phyloP scores from a whole-genome alignment of 2,888 invertebrate species.

The Plusia festucae region DNA sequence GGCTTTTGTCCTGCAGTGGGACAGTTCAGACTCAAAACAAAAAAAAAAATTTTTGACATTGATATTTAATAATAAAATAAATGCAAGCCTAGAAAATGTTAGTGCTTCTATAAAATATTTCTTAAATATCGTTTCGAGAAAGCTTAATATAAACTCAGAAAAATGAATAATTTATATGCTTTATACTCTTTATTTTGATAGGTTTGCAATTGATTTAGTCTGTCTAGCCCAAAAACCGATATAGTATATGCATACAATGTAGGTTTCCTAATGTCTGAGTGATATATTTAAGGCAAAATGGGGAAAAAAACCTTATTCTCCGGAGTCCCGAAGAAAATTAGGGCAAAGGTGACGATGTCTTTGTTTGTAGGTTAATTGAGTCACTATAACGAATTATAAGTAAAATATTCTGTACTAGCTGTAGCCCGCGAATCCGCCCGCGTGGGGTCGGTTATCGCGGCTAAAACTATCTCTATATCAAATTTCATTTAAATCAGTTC shows the following conservation, averaged over 20 bases:
- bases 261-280: not conserved
- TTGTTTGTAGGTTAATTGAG: slow-evolving; percentile 48
- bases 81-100: too few relatives aligned
- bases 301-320: not conserved
- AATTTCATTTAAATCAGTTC: too few relatives aligned
- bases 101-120: too few relatives aligned
- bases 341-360: not conserved
- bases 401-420: slow-evolving; percentile 29
- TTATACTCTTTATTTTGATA: not conserved
- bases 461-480: too few relatives aligned
- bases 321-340: slow-evolving; percentile 17
- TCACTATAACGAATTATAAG: slow-evolving; percentile 35
- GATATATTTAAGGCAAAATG: not conserved
- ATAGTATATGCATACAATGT: not conserved
- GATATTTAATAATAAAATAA: too few relatives aligned
- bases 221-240: not conserved
- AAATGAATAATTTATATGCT: not conserved
- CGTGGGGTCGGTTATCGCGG: too few relatives aligned
- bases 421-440: too few relatives aligned
- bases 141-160: not conserved
- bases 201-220: not conserved
- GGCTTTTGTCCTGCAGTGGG: too few relatives aligned
- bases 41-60: too few relatives aligned
- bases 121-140: not conserved
- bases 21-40: too few relatives aligned